Conservation (phyloP, 2,797 vertebrate species). For the Anisognathus igniventris region DNA sequence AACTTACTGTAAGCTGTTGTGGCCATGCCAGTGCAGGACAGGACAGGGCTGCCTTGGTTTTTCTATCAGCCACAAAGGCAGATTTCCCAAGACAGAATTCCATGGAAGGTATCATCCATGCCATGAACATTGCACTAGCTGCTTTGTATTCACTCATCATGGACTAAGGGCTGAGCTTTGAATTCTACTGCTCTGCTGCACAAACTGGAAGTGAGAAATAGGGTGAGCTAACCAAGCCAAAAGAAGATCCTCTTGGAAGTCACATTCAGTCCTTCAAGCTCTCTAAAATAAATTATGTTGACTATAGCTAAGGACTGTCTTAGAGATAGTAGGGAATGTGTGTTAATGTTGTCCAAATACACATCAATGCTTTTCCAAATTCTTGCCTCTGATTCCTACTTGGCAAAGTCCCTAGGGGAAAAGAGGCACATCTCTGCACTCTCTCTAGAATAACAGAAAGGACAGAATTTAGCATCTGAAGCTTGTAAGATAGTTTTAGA, state of each 20-base stretch:
- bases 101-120: accelerated
- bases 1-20: not conserved
- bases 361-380: not conserved
- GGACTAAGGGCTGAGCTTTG: not conserved
- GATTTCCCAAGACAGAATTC: not conserved
- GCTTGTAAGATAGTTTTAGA: not conserved
- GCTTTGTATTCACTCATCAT: not conserved
- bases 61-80: not conserved
- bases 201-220: not conserved
- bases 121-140: not conserved
- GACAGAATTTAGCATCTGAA: not conserved
- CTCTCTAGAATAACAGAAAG: not conserved
- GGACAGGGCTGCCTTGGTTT: not conserved
- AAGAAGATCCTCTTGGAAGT: not conserved
- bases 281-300: not conserved
- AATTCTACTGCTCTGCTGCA: not conserved
- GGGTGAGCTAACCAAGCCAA: not conserved
- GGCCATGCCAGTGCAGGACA: not conserved
- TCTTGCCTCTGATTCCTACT: not conserved
- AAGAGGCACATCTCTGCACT: not conserved
- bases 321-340: not conserved
- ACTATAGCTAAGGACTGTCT: not conserved
- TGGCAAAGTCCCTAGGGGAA: not conserved
- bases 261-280: not conserved
- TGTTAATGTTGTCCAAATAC: not conserved